A percentile compares a stretch with the other conserved stretches of the same genome.
These are phyloP conservation scores for Ips nitidus DNA, from an alignment of 1,140 invertebrate genomes.

Conservation along the genomic window DNA sequence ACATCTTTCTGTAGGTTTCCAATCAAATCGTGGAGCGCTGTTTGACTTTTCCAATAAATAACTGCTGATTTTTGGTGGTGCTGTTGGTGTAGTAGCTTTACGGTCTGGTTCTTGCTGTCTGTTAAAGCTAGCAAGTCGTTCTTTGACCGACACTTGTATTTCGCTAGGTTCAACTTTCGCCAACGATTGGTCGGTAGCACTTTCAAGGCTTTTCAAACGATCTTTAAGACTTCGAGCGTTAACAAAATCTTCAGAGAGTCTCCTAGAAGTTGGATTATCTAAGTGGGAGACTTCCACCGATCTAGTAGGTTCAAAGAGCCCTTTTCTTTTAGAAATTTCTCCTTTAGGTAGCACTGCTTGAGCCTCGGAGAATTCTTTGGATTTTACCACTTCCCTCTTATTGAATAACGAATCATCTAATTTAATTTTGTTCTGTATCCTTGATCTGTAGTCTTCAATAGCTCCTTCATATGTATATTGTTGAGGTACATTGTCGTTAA, in stretches of 20 bases:
- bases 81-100: conserved; percentile 35
- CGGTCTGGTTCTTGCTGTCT: conserved; percentile 47
- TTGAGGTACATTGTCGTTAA: conserved; percentile 53
- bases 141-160: conserved; percentile 43
- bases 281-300: conserved; percentile 48
- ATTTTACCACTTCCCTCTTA: conserved; percentile 48
- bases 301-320: conserved; percentile 74
- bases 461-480: conserved; percentile 86
- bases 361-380: conserved; percentile 54
- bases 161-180: conserved; percentile 41
- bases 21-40: conserved; percentile 35
- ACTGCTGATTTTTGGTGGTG: conserved; percentile 40
- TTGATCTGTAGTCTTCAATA: conserved; percentile 79
- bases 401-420: conserved; percentile 44
- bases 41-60: conserved; percentile 43
- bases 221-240: conserved; percentile 71
- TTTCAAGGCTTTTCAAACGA: conserved; percentile 67
- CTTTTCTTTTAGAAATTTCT: conserved; percentile 77
- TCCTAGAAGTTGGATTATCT: conserved; percentile 51
- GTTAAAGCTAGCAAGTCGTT: conserved; percentile 44
- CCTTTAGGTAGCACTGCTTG: conserved; percentile 67
- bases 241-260: conserved; percentile 60
- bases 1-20: conserved; percentile 38
- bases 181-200: conserved; percentile 44
- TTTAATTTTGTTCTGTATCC: conserved; percentile 61